These are phyloP conservation scores for Agonopterix subpropinquella DNA, from an alignment of 2,888 invertebrate genomes.

Conservation along the genomic window DNA sequence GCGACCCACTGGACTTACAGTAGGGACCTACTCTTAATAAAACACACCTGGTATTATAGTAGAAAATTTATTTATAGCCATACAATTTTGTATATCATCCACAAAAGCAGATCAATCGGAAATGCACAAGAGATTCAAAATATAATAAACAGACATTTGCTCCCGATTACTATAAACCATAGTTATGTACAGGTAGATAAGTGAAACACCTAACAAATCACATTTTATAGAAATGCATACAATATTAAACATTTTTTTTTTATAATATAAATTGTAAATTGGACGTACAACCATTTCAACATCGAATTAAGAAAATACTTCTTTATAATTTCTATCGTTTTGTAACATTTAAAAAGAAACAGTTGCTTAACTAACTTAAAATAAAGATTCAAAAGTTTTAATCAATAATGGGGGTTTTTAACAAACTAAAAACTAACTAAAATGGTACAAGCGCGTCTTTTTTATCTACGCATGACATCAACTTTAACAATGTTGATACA, in stretches of 20 bases:
- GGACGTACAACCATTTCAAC: conserved; percentile 58
- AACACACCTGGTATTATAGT: conserved; percentile 29
- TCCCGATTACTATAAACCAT: conserved; percentile 36
- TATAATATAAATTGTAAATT: conserved; percentile 49
- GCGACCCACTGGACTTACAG: too few relatives aligned
- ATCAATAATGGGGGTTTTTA: conserved; percentile 13
- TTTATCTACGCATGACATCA: not conserved
- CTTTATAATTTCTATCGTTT: conserved; percentile 36
- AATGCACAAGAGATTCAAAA: conserved; percentile 71
- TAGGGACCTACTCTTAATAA: conserved; percentile 10
- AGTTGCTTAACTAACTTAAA: conserved; percentile 64
- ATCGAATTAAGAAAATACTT: conserved; percentile 57
- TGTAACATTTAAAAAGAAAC: conserved; percentile 42
- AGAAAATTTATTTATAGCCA: conserved; percentile 64
- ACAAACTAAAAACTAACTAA: conserved; percentile 16
- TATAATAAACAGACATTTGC: conserved; percentile 52
- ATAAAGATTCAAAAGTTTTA: conserved; percentile 27
- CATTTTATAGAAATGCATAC: conserved; percentile 56
- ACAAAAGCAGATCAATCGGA: conserved; percentile 61
- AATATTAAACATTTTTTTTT: conserved; percentile 27
- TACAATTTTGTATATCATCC: conserved; percentile 53
- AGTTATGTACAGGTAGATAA: conserved; percentile 45
- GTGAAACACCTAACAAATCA: conserved; percentile 43
- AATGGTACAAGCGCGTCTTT: not conserved
- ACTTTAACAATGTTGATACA: not conserved